These are phyloP conservation scores for Nineta flava DNA, from an alignment of 2,888 invertebrate species.

Conservation along the genomic window DNA sequence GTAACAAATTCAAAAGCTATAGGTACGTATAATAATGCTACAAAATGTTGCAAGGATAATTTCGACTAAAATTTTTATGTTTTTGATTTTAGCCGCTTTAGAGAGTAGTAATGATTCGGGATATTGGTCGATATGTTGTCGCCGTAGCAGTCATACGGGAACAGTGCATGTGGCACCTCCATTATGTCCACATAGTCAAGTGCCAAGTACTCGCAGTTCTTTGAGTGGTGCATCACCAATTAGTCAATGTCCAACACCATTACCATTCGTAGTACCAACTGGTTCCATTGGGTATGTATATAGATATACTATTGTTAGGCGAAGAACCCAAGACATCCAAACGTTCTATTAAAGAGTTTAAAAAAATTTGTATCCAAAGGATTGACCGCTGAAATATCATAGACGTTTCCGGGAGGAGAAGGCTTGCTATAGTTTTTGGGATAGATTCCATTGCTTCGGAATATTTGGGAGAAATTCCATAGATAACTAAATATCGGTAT, in stretches of 20 bases:
- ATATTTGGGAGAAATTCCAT: too few relatives aligned
- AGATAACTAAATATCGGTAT: neutral
- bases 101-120: constrained; percentile 21
- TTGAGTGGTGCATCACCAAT: constrained; percentile 45
- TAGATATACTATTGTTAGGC: neutral
- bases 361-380: too few relatives aligned
- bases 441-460: too few relatives aligned
- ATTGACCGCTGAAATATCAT: too few relatives aligned
- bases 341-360: too few relatives aligned
- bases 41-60: neutral
- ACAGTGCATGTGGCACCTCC: constrained; percentile 37
- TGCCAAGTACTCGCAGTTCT: constrained; percentile 47
- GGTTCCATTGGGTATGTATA: constrained; percentile 49
- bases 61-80: neutral
- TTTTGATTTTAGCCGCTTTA: constrained; percentile 20
- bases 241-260: constrained; percentile 56
- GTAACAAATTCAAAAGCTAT: constrained; percentile 32
- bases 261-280: constrained; percentile 57
- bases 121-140: constrained; percentile 24
- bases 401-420: too few relatives aligned
- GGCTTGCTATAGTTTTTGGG: too few relatives aligned
- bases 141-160: constrained; percentile 24
- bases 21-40: neutral
- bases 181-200: constrained; percentile 54
- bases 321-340: too few relatives aligned